Evolutionary conservation across 1,140 invertebrate genomes (phyloP), one percentile per base, ranked within the genome.

Genomic region (Drosophila repleta): DNA sequence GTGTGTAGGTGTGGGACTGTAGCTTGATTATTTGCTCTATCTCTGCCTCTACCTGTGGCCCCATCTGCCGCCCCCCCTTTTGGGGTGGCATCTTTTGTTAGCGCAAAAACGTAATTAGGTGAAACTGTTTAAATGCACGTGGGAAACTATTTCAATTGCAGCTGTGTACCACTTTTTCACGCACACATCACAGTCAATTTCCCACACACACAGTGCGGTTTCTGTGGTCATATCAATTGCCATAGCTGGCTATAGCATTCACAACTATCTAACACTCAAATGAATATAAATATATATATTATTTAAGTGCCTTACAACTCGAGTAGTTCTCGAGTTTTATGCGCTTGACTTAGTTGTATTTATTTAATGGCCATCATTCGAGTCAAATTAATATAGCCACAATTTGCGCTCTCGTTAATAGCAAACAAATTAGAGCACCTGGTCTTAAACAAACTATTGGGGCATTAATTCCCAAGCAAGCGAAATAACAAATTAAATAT

Each of bases 21-120:
- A 10, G n/a, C 26, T 56, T 32, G 45, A 24, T 45, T 24, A 11
- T 66, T 35, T 57, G 64, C 39, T 18, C 46, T 26, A 10, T n/a
- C 18, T 26, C n/a, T 24, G 17, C 55, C 10, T 13, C 13, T 6
- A 4, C 2, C 46, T 20, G 4, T 29, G 6, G 5, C 29, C 2
- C 39, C 35, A 7, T 43, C 7, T 35, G 0, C 29, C 21, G n/a
- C 49, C 4, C 8, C 8, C 13, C n/a, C 13, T 0, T 37, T 35
- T 35, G 10, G 15, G 29, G 3, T 26, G 18, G 15, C 37, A 64
- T 56, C 32, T 63, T 39, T 56, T 63, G 48, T 61, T 26, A 37
- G 18, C 48, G 56, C 64, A 49, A 68, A 60, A 68, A 45, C 56
- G 39, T 69, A 74, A 74, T 63, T 74, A 74, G 71, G 65, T 74